A percentile compares a stretch with the other conserved stretches of the same genome.
Evolutionary conservation across 2,797 vertebrate genomes (phyloP).

Genomic region (Phrynocephalus forsythii): DNA sequence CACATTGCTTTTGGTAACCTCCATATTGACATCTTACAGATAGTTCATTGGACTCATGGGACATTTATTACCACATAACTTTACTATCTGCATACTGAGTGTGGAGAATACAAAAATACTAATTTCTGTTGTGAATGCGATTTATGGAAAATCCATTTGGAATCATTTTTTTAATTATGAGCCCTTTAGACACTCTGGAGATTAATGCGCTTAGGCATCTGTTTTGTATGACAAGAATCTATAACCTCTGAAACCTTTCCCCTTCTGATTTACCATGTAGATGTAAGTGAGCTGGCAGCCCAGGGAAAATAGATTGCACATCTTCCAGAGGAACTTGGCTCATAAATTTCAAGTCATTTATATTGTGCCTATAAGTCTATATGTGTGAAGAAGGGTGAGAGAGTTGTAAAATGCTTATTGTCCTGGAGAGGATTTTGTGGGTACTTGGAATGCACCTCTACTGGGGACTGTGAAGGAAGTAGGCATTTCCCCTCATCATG

Average conservation of each 20-base stretch:
- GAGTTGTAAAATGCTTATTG: not conserved
- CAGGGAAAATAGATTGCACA: constrained; percentile 20
- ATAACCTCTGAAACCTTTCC: constrained; percentile 55
- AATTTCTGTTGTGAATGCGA: constrained; percentile 65
- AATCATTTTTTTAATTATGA: constrained; percentile 75
- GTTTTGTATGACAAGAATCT: constrained; percentile 69
- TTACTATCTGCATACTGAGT: constrained; percentile 31
- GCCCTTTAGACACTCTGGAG: constrained; percentile 59
- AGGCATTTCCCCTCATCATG: not conserved
- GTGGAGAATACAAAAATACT: constrained; percentile 49
- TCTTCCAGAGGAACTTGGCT: not conserved
- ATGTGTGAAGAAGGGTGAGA: not conserved
- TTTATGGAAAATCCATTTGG: constrained; percentile 65
- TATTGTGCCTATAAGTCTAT: constrained; percentile 8
- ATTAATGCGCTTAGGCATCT: constrained; percentile 66
- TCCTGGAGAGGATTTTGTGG: not conserved
- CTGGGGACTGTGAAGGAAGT: not conserved
- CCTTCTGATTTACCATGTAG: constrained; percentile 52
- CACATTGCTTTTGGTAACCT: constrained; percentile 23
- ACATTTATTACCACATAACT: constrained; percentile 49
- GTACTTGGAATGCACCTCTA: not conserved
- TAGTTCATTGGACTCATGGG: not conserved
- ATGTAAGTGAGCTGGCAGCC: constrained; percentile 14
- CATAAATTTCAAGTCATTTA: constrained; percentile 33
- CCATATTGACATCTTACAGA: constrained; percentile 28